Evolutionary conservation across 1,140 invertebrate species (phyloP), one percentile per base, ranked within the genome.

Genomic region (Danaus melanippus): DNA sequence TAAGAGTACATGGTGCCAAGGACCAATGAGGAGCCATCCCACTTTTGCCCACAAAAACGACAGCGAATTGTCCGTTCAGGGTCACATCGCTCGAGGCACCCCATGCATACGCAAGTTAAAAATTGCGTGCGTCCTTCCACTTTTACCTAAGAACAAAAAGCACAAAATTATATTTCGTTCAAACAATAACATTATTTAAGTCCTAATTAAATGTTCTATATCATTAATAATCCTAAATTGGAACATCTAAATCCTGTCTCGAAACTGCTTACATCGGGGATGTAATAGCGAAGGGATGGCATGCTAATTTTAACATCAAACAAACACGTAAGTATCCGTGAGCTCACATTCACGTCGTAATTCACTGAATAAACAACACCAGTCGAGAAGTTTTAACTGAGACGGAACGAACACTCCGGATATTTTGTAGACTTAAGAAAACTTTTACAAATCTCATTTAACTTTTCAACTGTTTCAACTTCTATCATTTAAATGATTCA

Each of bases 1-100:
- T 98, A 99, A 46, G 96, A 95, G 85, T 99, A 99, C 96, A 98
- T 97, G 50, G 96, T 97, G 46, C 97, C 97, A 11, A 98, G 88
- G 41, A 98, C 95, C 45, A 98, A 90, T 41, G 94, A 94, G 8
- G 94, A 95, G 11, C 97, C 97, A 79, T 97, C 94, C 97, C 97
- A 99, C 55, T 92, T 92, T 58, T 92, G 91, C 53, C 91, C 92
- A 84, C 97, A 98, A 81, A 92, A 93, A 63, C 90, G 87, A 88
- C 95, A 97, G 53, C 90, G 88, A 46, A 96, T 91, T 47, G 87
- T 87, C 56, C 93, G 90, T 58, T 92, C 92, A 6, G 92, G 90
- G 17, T 91, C 92, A 63, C 92, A 93, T 42, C 94, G 93, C 78
- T 97, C 95, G 67, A 97, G 84, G 85, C 95, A 97, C 52, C 91